A percentile compares a stretch with the other conserved stretches of the same genome.
Conservation (phyloP, 2,113 vertebrate species). For the Ovibos moschatus region DNA sequence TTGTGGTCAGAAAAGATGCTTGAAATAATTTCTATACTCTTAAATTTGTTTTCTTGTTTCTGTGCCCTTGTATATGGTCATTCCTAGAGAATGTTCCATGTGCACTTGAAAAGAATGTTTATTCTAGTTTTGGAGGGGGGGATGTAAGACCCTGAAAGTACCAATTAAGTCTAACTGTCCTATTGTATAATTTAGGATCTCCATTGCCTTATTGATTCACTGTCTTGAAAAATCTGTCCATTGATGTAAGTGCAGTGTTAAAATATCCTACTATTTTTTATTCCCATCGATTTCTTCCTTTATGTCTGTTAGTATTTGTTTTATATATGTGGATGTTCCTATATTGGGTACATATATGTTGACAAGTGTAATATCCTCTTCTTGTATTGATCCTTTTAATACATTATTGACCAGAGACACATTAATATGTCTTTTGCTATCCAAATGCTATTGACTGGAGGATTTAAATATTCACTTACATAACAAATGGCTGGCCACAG, state of each 20-base stretch:
- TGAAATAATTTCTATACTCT: not conserved
- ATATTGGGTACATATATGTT: not conserved
- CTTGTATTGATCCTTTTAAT: not conserved
- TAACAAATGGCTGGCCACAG: not conserved
- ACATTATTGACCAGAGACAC: not conserved
- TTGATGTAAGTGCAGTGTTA: not conserved
- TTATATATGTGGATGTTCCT: not conserved
- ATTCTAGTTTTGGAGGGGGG: not conserved
- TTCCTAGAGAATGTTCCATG: not conserved
- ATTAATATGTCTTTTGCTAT: not conserved
- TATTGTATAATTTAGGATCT: not conserved
- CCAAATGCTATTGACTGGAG: not conserved
- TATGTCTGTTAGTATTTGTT: not conserved
- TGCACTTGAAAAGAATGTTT: not conserved
- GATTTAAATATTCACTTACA: not conserved
- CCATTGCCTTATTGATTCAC: not conserved
- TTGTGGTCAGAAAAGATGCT: not conserved
- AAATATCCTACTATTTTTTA: not conserved
- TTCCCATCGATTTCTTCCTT: not conserved
- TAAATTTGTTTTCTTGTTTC: not conserved
- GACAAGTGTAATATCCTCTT: not conserved
- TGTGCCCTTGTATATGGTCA: not conserved
- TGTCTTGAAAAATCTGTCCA: not conserved
- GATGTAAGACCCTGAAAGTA: not conserved
- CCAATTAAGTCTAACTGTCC: not conserved